These are phyloP conservation scores for Trichopoda pennipes DNA, from an alignment of 2,888 invertebrate genomes.

Conservation along the genomic window DNA sequence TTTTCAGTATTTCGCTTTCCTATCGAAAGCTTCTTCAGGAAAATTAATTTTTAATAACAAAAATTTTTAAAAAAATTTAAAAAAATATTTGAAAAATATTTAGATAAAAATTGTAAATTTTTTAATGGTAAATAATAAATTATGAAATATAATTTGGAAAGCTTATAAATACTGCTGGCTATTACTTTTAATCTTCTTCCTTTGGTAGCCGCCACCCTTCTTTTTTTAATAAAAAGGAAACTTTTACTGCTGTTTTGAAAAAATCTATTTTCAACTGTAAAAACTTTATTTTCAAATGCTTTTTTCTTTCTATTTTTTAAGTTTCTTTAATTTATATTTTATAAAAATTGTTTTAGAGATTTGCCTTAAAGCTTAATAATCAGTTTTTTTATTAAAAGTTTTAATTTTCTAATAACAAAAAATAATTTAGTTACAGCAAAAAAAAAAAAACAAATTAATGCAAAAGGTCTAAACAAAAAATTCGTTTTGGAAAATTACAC, in stretches of 20 bases:
- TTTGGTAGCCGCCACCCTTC: not conserved
- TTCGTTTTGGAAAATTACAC: constrained; percentile 8
- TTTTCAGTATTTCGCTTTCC: too few relatives aligned
- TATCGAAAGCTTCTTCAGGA: too few relatives aligned
- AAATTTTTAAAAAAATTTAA: too few relatives aligned
- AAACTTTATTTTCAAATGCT: constrained; percentile 45
- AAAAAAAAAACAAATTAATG: constrained; percentile 13
- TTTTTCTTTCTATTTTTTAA: constrained; percentile 12
- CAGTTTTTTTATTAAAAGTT: constrained; percentile 23
- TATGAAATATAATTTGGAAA: too few relatives aligned
- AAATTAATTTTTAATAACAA: too few relatives aligned
- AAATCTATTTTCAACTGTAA: constrained; percentile 45
- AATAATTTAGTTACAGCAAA: constrained; percentile 47
- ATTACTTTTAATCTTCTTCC: not conserved
- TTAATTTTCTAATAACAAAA: constrained; percentile 48
- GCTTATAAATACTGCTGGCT: not conserved
- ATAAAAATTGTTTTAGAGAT: constrained; percentile 33
- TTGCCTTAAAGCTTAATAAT: constrained; percentile 23
- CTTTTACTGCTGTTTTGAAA: constrained; percentile 54
- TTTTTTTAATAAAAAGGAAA: not conserved
- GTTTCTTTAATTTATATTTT: constrained; percentile 18
- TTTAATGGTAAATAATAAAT: too few relatives aligned
- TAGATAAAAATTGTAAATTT: too few relatives aligned
- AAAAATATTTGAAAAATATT: too few relatives aligned
- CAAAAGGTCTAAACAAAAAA: constrained; percentile 24